Conservation (phyloP, 1,140 invertebrate genomes). For the Lutraria rhynchaena region DNA sequence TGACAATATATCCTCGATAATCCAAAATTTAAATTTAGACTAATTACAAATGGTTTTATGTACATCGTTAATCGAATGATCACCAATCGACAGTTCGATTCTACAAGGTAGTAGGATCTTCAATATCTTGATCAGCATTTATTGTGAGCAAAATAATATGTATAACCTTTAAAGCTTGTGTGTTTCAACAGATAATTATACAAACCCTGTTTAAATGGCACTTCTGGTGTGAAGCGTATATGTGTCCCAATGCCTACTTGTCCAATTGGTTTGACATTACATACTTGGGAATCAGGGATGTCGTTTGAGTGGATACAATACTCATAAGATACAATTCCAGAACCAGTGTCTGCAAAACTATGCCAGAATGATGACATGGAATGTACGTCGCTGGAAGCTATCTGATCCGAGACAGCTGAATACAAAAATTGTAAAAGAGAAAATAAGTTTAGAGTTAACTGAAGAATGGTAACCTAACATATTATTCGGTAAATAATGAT, state of each 20-base stretch:
- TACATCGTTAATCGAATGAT: background rate
- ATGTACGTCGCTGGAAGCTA: background rate
- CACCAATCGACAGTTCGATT: background rate
- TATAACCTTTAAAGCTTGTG: too few relatives aligned
- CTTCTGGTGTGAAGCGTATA: background rate
- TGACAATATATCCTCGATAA: background rate
- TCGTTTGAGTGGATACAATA: slow-evolving; percentile 4
- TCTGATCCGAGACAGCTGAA: background rate
- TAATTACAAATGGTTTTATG: background rate
- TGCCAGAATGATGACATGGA: slow-evolving; percentile 26
- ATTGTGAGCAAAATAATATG: too few relatives aligned
- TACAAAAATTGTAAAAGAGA: too few relatives aligned
- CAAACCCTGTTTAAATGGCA: background rate
- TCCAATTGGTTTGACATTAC: slow-evolving; percentile 19
- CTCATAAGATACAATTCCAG: slow-evolving; percentile 16
- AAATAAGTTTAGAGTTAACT: too few relatives aligned
- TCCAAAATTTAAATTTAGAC: background rate
- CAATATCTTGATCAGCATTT: too few relatives aligned
- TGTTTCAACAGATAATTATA: too few relatives aligned
- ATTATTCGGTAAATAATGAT: background rate
- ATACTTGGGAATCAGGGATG: background rate
- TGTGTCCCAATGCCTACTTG: background rate
- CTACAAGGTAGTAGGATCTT: too few relatives aligned
- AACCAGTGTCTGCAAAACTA: slow-evolving; percentile 1
- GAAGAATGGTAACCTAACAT: too few relatives aligned